Base-by-base conservation (phyloP, 2,888 invertebrate genomes). In the Drosophila neotestacea region DNA sequence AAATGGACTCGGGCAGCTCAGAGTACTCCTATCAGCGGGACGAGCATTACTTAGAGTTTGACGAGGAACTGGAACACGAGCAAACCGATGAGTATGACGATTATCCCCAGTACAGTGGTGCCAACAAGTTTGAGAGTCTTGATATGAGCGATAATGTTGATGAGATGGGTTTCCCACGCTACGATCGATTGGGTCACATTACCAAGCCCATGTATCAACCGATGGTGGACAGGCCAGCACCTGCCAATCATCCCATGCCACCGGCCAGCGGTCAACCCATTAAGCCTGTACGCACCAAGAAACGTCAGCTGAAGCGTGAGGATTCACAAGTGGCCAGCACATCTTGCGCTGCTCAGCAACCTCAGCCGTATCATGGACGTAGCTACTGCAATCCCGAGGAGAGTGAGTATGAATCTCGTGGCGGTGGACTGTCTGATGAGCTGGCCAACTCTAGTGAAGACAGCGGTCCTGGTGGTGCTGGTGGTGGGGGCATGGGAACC, bases 101-200 rank as follows among this genome's bases (percentile, higher is more conserved):
- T 39, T 94, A 94, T 80, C 93, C 92, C 9, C 89, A 91, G 28
- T 93, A 92, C 77, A 87, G 92, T 6, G 83, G 85, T 6, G 81
- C 91, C 16, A 89, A 88, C 55, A 92, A 92, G 58, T 95, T 95
- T 79, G 94, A 94, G 92, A 94, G 94, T 27, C 93, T 95, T 55
- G 95, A 95, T 27, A 94, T 94, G 79, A 94, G 94, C 5, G 94
- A 94, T 48, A 94, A 94, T 85, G 95, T 95, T 59, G 95, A 95
- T 80, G 95, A 95, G 92, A 95, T 94, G 94, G 95, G 95, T 16
- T 95, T 95, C 73, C 95, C 95, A 16, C 92, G 94, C 38, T 95
- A 94, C 73, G 94, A 95, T 88, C 93, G 95, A 47, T 84, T 95
- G 41, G 94, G 95, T 42, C 94, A 95, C 67, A 92, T 92, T 11